Evolutionary conservation across 2,797 vertebrate genomes (phyloP), one percentile per base, ranked within the genome.

Genomic region (Eurystomus glaucurus): DNA sequence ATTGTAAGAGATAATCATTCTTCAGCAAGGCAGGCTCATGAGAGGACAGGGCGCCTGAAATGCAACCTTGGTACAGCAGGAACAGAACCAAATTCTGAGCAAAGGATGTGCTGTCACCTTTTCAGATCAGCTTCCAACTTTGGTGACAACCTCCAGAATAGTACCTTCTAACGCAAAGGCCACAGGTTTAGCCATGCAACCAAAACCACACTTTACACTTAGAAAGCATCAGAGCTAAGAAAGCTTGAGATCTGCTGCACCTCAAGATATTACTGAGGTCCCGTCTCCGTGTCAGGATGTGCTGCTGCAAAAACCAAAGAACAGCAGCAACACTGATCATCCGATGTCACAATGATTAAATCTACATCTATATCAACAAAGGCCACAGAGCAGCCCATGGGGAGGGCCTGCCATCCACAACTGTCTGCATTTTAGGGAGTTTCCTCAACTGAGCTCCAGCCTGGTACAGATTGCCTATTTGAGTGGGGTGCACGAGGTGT

Each of bases 261-360:
- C 31, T 85, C 62, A 80, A 31, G 9, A 14, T 13, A 29, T 31
- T 33, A 5, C 1, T 18, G 21, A 81, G 39, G 17, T 28, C 28
- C 20, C 4, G 16, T 9, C 52, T 60, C 41, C 10, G 11, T 1
- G 1, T 12, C 41, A 37, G 39, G 31, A 51, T 5, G 52, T 41
- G 8, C 28, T 13, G 16, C 33, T 43, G 20, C 19, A 37, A 65
- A 64, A 31, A 21, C 5, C 15, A 29, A 70, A 21, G 10, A 28
- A 41, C 7, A 28, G 54, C 22, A 58, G 13, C 31, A 37, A 15
- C 18, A 7, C 35, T 52, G 28, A 46, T 13, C 14, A 31, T 14
- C 12, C 0, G 0, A 6, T 9, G 14, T 37, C 62, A 3, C 1
- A 2, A 26, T 0, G 1, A 29, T 23, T 61, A 68, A n/a, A 62